These are phyloP conservation scores for Eublepharis macularius DNA, from an alignment of 2,113 vertebrate species.

Conservation along the genomic window DNA sequence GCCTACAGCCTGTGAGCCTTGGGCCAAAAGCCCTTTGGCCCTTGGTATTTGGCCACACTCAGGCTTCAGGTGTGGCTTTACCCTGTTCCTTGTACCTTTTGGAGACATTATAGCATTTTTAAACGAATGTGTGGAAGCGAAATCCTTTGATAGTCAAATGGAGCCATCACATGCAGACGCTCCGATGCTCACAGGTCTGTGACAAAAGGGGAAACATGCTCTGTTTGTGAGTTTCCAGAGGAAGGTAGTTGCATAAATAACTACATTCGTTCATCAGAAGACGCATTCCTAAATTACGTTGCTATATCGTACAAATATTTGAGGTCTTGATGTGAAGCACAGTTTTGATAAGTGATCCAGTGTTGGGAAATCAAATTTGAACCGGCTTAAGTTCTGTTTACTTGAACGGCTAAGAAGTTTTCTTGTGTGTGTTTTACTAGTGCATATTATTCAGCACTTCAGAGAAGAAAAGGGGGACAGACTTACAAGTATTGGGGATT, in stretches of 20 bases:
- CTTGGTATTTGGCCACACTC: too few relatives aligned
- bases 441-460: neutral
- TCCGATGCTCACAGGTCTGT: neutral
- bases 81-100: neutral
- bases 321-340: neutral
- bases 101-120: neutral
- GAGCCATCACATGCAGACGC: neutral
- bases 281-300: neutral
- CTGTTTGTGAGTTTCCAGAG: neutral
- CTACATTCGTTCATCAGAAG: neutral
- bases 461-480: too few relatives aligned
- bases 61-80: neutral
- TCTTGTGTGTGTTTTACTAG: neutral
- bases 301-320: neutral
- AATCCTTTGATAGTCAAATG: too few relatives aligned
- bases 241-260: neutral
- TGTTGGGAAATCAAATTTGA: neutral
- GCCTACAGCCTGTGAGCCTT: too few relatives aligned
- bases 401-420: too few relatives aligned
- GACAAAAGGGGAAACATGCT: neutral
- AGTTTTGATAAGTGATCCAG: neutral
- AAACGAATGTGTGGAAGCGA: neutral
- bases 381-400: neutral
- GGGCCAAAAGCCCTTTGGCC: too few relatives aligned
- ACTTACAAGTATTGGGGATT: too few relatives aligned